Evolutionary conservation across 2,888 invertebrate species (phyloP).

Genomic region (Drosophila kuntzei): DNA sequence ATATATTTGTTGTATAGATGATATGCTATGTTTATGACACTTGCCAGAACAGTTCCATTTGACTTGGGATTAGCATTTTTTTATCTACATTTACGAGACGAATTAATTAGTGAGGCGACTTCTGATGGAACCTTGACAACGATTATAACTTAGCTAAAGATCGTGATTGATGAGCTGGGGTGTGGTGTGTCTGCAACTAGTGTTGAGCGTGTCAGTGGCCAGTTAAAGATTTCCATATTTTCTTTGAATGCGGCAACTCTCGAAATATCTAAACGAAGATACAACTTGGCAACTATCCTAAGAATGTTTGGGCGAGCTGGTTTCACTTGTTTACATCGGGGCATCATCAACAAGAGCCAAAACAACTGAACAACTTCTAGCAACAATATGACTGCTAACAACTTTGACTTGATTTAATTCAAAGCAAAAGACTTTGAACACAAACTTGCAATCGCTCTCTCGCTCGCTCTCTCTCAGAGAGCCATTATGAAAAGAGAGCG

Average conservation of each 20-base stretch:
- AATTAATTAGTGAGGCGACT: conserved; percentile 69
- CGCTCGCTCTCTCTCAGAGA: conserved; percentile 4
- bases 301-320: conserved; percentile 85
- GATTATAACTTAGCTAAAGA: conserved; percentile 47
- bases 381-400: conserved; percentile 36
- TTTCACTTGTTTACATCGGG: conserved; percentile 81
- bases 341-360: conserved; percentile 42
- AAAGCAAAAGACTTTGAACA: conserved; percentile 30
- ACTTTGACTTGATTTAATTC: conserved; percentile 48
- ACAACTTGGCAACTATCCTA: conserved; percentile 64
- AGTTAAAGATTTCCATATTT: conserved; percentile 48
- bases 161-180: conserved; percentile 67
- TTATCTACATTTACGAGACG: conserved; percentile 56
- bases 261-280: conserved; percentile 35
- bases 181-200: conserved; percentile 31
- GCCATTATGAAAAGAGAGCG: conserved; percentile 1
- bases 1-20: conserved; percentile 13
- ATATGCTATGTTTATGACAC: conserved; percentile 58
- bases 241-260: conserved; percentile 14
- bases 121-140: conserved; percentile 46
- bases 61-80: conserved; percentile 31
- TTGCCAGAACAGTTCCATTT: conserved; percentile 57
- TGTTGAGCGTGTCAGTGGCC: conserved; percentile 32
- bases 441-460: conserved; percentile 10
- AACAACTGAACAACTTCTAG: conserved; percentile 22